A percentile compares a stretch with the other conserved stretches of the same genome.
Conservation (phyloP, 2,888 invertebrate genomes). For the Phymatocera aterrima region DNA sequence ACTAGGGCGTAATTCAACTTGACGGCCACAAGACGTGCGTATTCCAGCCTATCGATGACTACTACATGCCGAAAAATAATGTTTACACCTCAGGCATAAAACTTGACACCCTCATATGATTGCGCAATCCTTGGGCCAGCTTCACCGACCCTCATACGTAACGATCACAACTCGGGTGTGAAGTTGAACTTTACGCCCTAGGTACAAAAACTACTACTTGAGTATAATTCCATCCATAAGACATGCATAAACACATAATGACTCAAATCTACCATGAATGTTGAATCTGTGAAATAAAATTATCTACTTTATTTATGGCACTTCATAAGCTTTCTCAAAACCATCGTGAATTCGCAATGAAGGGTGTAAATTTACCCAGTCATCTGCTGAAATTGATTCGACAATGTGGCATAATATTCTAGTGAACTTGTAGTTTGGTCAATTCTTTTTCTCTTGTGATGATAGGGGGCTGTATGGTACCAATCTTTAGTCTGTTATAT, state of each 20-base stretch:
- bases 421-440: not conserved
- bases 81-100: too few relatives aligned
- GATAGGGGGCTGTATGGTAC: not conserved
- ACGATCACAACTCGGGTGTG: too few relatives aligned
- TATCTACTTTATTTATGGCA: not conserved
- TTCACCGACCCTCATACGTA: too few relatives aligned
- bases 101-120: too few relatives aligned
- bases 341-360: not conserved
- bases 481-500: conserved; percentile 1
- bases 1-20: too few relatives aligned
- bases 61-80: too few relatives aligned
- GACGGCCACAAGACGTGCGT: too few relatives aligned
- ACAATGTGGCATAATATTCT: not conserved
- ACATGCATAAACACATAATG: conserved; percentile 23
- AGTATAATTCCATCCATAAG: not conserved
- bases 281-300: not conserved
- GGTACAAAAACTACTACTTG: too few relatives aligned
- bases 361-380: not conserved
- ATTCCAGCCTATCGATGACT: too few relatives aligned
- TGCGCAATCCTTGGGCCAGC: too few relatives aligned
- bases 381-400: not conserved
- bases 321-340: conserved; percentile 30
- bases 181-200: too few relatives aligned
- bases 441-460: not conserved
- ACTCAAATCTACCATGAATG: conserved; percentile 24